Base-by-base conservation (phyloP, 2,113 vertebrate species). In the Cricetomys ansorgei region DNA sequence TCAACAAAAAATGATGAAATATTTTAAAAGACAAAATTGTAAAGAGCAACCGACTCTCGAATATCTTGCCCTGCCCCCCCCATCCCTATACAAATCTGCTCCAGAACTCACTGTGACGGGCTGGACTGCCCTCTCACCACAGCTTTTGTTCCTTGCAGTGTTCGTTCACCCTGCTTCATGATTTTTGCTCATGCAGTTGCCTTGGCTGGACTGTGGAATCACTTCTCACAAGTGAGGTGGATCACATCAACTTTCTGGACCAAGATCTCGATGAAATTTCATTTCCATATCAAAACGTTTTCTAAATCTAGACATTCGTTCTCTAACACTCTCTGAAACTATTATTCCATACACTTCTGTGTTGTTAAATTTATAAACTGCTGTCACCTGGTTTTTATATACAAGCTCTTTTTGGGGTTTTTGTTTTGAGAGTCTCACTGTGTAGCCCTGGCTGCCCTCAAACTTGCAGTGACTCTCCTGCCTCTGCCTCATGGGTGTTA, bases 161-260 rank as follows among this genome's bases (percentile, higher is more conserved):
- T 57, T 37, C n/a, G 53, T 83, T 92, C 55, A 80, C 70, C 79
- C 15, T 91, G 53, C 76, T 70, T 93, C 17, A 67, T 88, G 37
- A 53, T 83, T 79, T 79, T 92, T 91, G 29, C 25, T 65, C 17
- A 43, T 73, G 21, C 25, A 62, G 34, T 92, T 92, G 34, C 53
- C 77, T 25, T 89, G 57, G 37, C 57, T 81, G 64, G n/a, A 81
- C 5, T 79, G 17, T 50, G 53, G 50, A 84, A 85, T 85, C 34
- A 90, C 34, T 94, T 92, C 83, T 77, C 59, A 94, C 69, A 70
- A 19, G n/a, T n/a, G n/a, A n/a, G n/a, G n/a, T n/a, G n/a, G n/a
- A n/a, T n/a, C n/a, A n/a, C n/a, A 12, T 50, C 43, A 62, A 69
- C 25, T 92, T 73, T 94, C 6, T 62, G 45, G 19, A 43, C 50